Conservation (phyloP, 2,797 vertebrate genomes). For the Myiotriccus ornatus region DNA sequence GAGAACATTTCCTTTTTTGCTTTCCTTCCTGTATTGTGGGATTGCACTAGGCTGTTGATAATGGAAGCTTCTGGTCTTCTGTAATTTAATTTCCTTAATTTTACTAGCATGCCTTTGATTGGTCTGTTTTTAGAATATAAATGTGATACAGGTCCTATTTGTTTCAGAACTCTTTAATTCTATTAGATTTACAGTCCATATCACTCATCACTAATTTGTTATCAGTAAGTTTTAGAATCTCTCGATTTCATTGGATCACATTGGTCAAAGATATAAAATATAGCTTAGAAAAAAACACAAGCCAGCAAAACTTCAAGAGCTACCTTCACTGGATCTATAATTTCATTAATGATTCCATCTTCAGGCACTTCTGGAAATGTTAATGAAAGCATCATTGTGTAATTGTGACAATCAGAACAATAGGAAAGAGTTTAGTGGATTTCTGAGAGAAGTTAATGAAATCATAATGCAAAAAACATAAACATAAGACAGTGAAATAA, state of each 20-base stretch:
- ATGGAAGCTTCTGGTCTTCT: background rate
- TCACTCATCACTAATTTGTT: background rate
- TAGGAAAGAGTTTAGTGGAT: background rate
- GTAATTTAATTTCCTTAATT: slow-evolving; percentile 35
- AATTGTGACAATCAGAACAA: background rate
- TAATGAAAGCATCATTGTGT: background rate
- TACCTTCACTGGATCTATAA: background rate
- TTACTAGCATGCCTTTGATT: background rate
- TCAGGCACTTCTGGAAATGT: background rate
- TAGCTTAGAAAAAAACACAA: background rate
- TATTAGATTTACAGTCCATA: background rate
- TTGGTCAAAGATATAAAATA: background rate
- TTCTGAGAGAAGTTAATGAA: slow-evolving; percentile 11
- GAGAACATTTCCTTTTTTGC: background rate
- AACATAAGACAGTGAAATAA: background rate
- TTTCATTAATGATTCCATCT: background rate
- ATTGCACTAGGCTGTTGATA: background rate
- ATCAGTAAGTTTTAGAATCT: background rate
- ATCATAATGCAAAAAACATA: background rate
- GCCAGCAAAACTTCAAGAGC: background rate
- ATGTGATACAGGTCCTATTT: background rate
- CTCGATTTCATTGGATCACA: background rate
- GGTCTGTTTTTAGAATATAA: background rate
- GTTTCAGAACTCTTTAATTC: background rate
- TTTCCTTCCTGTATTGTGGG: slow-evolving; percentile 17